These are phyloP conservation scores for Scomberomorus guttatus DNA, from an alignment of 2,797 vertebrate genomes.

Conservation along the genomic window DNA sequence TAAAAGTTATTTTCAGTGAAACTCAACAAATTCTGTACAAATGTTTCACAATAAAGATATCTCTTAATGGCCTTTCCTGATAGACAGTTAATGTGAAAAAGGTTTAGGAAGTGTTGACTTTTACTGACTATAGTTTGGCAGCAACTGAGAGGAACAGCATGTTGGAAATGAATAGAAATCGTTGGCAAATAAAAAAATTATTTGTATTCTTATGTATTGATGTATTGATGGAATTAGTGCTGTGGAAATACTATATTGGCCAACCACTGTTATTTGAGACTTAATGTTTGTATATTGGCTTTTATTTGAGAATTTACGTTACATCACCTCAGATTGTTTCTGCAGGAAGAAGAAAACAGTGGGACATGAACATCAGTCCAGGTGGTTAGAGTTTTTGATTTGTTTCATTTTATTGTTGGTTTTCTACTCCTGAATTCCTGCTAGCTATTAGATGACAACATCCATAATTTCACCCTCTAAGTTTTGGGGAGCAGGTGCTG, in stretches of 20 bases:
- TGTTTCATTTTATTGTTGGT: background rate
- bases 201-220: no score
- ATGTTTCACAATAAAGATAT: background rate
- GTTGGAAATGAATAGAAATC: no score
- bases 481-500: background rate
- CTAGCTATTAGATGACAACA: background rate
- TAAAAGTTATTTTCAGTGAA: background rate
- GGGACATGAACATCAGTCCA: background rate
- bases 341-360: background rate
- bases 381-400: background rate
- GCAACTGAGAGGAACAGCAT: no score
- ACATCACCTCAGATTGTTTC: background rate
- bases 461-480: background rate
- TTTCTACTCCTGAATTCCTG: background rate
- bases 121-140: no score
- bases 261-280: background rate
- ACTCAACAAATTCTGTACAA: background rate
- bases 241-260: no score
- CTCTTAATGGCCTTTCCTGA: no score
- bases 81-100: no score
- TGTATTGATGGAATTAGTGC: no score
- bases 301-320: background rate
- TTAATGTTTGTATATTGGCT: background rate
- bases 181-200: no score
- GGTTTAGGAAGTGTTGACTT: no score